Evolutionary conservation across 2,888 invertebrate species (phyloP), one percentile per base, ranked within the genome.

Genomic region (Isotomurus palustris): DNA sequence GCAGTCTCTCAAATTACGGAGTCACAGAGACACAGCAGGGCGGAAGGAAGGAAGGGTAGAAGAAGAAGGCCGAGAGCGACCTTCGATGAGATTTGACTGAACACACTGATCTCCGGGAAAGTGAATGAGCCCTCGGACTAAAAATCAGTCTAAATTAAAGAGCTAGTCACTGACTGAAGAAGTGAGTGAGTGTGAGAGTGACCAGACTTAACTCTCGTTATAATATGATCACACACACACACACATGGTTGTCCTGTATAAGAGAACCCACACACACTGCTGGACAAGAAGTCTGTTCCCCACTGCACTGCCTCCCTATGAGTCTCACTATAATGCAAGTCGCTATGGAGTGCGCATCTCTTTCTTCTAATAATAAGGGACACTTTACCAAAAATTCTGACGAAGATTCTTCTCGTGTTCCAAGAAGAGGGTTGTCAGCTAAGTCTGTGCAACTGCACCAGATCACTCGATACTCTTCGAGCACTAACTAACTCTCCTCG

Each of bases 71-170:
- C 14, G 29, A 17, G 14, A 25, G 17, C 12, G n/a, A n/a, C n/a
- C n/a, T n/a, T n/a, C n/a, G 17, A 27, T 10, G 41, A 14, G 25
- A 28, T 32, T 41, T 17, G 38, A 50, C 50, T 32, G 35, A 49
- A 17, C 49, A 19, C 35, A 19, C 28, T 49, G 49, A 49, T 49
- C 28, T 49, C 49, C 32, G 29, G 32, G 19, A 29, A 35, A 38
- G 38, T 38, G 50, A 50, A 50, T 50, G 50, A 50, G 36, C 50
- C 22, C 45, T 50, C 50, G 8, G 21, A 50, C 50, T 50, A 50
- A 50, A 50, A 50, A 50, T 50, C 50, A 38, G 35, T 50, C 50
- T 50, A 50, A 50, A 50, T 50, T 50, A 50, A 50, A 40, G 50
- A 50, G 50, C n/a, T n/a, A 50, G 38, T 24, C 36, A 17, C 38